Evolutionary conservation across 2,888 invertebrate species (phyloP).

Genomic region (Ditula angustiorana): DNA sequence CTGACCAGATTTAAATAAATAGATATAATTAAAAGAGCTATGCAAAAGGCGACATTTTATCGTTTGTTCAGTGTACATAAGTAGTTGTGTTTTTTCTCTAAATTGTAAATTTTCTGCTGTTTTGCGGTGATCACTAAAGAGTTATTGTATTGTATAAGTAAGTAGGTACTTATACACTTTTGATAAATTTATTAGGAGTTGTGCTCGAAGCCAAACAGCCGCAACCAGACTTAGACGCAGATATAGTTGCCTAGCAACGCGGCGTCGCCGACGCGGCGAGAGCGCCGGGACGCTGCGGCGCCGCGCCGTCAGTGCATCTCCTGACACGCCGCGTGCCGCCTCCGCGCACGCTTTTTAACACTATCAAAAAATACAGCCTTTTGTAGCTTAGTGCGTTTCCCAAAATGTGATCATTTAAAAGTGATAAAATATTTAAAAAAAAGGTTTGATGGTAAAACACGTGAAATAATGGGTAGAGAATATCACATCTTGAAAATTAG

Average conservation of each 20-base stretch:
- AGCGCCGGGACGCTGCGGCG: constrained; percentile 76
- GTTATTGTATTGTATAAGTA: no score
- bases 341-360: constrained; percentile 35
- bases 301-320: constrained; percentile 68
- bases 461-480: no score
- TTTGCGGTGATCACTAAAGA: no score
- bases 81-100: no score
- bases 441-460: not conserved
- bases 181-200: no score
- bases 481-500: no score
- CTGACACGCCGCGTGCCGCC: constrained; percentile 58
- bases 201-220: not conserved
- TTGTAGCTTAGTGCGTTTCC: not conserved
- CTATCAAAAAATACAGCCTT: not conserved
- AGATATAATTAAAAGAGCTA: no score
- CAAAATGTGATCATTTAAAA: not conserved
- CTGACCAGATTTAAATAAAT: no score
- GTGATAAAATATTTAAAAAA: not conserved
- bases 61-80: no score
- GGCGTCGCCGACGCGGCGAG: constrained; percentile 70
- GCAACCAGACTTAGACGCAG: constrained; percentile 13
- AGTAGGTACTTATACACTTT: no score
- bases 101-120: no score
- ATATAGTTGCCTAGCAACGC: constrained; percentile 75
- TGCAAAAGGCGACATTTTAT: no score